Evolutionary conservation across 2,888 invertebrate genomes (phyloP), one percentile per base, ranked within the genome.

Genomic region (Clistopyga incitator): DNA sequence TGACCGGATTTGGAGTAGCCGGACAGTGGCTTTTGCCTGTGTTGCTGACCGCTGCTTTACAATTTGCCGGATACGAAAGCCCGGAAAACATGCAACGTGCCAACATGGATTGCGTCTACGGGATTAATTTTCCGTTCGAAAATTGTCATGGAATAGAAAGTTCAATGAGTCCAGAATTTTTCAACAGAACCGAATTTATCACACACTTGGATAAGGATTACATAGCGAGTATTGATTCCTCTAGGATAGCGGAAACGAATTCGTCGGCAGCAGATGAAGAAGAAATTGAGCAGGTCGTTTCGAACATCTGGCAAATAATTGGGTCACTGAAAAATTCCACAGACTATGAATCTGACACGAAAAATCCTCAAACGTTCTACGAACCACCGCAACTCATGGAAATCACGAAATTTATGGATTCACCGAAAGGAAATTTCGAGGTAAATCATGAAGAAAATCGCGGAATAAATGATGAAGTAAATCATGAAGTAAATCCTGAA

Each of bases 1-100:
- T 88, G 8, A 85, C 81, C 3, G 71, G 67, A 8, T 34, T 90
- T 2, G 88, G 89, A 78, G 65, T 92, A 20, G 42, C 86, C 3
- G 84, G 85, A 54, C 92, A 92, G 65, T 93, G 92, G 92, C 47
- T 92, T 1, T n/a, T 91, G n/a, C 90, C 91, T 3, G 76, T 90
- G n/a, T 23, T 91, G 34, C 80, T 90, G 25, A 86, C 86, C 0
- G 86, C 82, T 34, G 77, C 88, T 20, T 71, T 93, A 47, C 86
- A 88, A 59, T 81, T 89, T 18, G 88, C 88, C 3, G 84, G 87
- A 2, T 76, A 86, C 50, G 72, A 87, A 42, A 84, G 84, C 8
- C 75, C 83, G 61, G 81, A 81, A 67, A 70, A 56, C 20, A 50
- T 78, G 15, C 68, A 70, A 23, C 38, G 81, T 38, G 70, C 76